phyloP scores from a whole-genome alignment of 1,140 invertebrate genomes.

The Sycophaga agraensis region DNA sequence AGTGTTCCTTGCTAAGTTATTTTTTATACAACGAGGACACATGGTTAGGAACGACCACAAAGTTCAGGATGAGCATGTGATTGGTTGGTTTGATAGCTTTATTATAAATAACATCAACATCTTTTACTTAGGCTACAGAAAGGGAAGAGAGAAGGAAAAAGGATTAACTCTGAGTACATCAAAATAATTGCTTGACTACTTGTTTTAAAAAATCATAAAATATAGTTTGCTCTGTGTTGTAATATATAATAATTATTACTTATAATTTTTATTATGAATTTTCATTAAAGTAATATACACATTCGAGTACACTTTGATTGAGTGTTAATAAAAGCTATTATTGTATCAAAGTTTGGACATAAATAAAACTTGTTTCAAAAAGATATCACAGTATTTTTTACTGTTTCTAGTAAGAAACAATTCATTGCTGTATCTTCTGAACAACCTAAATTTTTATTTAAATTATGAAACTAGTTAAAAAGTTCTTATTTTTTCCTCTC shows the following conservation, averaged over 20 bases:
- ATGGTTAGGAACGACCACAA: conserved; percentile 31
- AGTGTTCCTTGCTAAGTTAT: conserved; percentile 48
- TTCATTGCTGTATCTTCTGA: conserved; percentile 20
- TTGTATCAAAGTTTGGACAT: conserved; percentile 16
- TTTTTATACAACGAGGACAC: conserved; percentile 34
- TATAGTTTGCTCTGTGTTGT: conserved; percentile 12
- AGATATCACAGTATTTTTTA: conserved; percentile 24
- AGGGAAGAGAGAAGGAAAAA: conserved; percentile 25
- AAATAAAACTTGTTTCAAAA: conserved; percentile 24
- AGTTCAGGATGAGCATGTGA: conserved; percentile 29
- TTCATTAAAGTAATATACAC: neutral
- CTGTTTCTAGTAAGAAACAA: conserved; percentile 4
- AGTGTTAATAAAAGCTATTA: conserved; percentile 6
- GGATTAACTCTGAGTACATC: conserved; percentile 20
- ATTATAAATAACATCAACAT: conserved; percentile 20
- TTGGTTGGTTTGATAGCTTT: conserved; percentile 22
- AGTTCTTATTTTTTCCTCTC: conserved; percentile 35
- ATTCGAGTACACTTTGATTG: neutral
- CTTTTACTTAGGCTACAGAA: conserved; percentile 10
- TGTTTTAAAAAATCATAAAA: too few species aligned
- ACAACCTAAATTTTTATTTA: conserved; percentile 8
- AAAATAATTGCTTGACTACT: conserved; percentile 15
- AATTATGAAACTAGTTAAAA: conserved; percentile 11
- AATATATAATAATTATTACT: neutral
- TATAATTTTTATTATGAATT: conserved; percentile 36